Evolutionary conservation across 2,113 vertebrate genomes (phyloP).

Genomic region (Piaya cayana): DNA sequence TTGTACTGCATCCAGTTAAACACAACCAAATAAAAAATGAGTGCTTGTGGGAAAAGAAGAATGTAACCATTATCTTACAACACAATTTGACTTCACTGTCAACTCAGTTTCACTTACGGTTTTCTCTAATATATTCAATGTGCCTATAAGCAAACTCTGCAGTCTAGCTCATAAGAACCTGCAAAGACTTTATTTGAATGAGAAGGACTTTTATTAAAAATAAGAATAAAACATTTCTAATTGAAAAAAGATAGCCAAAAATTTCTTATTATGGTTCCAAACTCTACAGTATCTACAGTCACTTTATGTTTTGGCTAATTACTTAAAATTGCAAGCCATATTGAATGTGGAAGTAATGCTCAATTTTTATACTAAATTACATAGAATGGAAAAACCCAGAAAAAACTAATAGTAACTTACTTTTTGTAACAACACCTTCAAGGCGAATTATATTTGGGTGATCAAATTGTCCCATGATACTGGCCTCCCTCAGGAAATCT

Average conservation of each 20-base stretch:
- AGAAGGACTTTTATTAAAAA: neutral
- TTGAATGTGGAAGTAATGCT: neutral
- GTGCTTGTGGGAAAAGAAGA: neutral
- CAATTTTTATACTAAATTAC: neutral
- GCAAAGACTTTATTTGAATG: neutral
- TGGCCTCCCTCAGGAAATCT: constrained; percentile 94
- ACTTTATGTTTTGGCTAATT: neutral
- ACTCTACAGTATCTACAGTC: neutral
- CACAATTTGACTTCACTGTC: neutral
- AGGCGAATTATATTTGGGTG: constrained; percentile 94
- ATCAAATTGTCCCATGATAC: constrained; percentile 97
- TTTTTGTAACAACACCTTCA: constrained; percentile 95
- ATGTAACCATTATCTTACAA: neutral
- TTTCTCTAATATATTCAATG: neutral
- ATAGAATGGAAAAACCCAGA: neutral
- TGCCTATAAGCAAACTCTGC: neutral
- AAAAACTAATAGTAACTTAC: constrained; percentile 75
- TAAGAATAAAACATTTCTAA: neutral
- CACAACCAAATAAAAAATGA: neutral
- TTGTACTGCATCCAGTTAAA: neutral
- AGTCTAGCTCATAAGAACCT: neutral
- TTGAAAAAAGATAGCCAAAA: neutral
- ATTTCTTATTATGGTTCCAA: neutral
- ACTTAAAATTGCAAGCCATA: neutral
- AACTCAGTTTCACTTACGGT: neutral